Conservation (phyloP, 2,113 vertebrate genomes). For the Tonatia bakeri region DNA sequence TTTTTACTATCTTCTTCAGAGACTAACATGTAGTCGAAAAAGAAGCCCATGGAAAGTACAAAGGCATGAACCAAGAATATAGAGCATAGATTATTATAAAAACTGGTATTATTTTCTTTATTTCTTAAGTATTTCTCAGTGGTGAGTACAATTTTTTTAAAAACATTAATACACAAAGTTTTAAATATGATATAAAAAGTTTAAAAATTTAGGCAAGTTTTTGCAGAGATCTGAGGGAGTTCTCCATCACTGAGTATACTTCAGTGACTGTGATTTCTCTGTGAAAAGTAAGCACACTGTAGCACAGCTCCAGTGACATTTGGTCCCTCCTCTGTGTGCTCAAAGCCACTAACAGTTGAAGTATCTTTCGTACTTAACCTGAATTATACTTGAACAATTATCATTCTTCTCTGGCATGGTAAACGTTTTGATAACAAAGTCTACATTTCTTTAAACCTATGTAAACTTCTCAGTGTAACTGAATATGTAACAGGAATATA, state of each 20-base stretch:
- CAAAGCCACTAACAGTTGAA: not conserved
- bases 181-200: not conserved
- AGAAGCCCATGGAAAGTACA: not conserved
- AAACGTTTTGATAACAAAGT: not conserved
- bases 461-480: not conserved
- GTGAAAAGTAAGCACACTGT: not conserved
- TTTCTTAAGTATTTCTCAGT: not conserved
- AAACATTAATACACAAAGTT: not conserved
- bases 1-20: not conserved
- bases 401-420: not conserved
- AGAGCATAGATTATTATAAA: not conserved
- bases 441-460: not conserved
- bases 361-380: not conserved
- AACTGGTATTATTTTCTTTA: not conserved
- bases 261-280: conserved; percentile 1
- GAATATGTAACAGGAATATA: not conserved
- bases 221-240: not conserved
- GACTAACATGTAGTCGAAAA: not conserved
- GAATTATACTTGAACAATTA: conserved; percentile 20
- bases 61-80: not conserved
- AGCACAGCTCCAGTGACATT: not conserved
- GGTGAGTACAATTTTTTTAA: not conserved
- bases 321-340: not conserved
- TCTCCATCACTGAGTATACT: not conserved
- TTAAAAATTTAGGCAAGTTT: not conserved